Evolutionary conservation across 2,888 invertebrate species (phyloP).

Genomic region (Elgonia sp.): DNA sequence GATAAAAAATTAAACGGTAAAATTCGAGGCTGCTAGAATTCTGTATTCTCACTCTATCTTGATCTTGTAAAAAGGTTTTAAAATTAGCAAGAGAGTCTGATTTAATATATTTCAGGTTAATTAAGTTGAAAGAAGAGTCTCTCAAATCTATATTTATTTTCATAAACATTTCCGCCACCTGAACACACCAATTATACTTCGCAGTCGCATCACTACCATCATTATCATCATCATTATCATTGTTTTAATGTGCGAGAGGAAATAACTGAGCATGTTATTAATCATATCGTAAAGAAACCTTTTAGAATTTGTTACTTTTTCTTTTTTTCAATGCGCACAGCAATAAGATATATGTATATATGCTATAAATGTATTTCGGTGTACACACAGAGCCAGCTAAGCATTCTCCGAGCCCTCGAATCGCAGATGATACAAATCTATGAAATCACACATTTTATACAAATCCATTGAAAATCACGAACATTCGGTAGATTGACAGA

Average conservation of each 20-base stretch:
- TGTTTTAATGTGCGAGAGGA: conserved; percentile 57
- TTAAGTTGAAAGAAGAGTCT: too few species aligned
- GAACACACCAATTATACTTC: too few species aligned
- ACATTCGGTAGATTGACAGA: too few species aligned
- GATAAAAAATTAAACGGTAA: too few species aligned
- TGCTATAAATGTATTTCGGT: conserved; percentile 80
- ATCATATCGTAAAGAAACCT: conserved; percentile 64
- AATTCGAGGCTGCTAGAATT: too few species aligned
- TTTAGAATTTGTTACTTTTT: conserved; percentile 49
- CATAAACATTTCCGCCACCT: too few species aligned
- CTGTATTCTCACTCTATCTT: too few species aligned
- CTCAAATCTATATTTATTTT: too few species aligned
- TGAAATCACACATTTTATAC: background rate
- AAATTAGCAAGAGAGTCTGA: too few species aligned
- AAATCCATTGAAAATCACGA: background rate
- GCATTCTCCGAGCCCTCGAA: conserved; percentile 85
- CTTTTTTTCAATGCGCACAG: conserved; percentile 67
- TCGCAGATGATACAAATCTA: conserved; percentile 75
- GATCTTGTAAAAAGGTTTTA: too few species aligned
- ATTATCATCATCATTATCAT: conserved; percentile 65
- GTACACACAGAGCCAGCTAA: conserved; percentile 86
- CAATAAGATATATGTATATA: conserved; percentile 79
- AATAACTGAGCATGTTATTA: conserved; percentile 69
- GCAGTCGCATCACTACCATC: conserved; percentile 70
- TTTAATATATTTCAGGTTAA: too few species aligned